Conservation (phyloP, 2,888 invertebrate species). For the Drosophila gaucha region DNA sequence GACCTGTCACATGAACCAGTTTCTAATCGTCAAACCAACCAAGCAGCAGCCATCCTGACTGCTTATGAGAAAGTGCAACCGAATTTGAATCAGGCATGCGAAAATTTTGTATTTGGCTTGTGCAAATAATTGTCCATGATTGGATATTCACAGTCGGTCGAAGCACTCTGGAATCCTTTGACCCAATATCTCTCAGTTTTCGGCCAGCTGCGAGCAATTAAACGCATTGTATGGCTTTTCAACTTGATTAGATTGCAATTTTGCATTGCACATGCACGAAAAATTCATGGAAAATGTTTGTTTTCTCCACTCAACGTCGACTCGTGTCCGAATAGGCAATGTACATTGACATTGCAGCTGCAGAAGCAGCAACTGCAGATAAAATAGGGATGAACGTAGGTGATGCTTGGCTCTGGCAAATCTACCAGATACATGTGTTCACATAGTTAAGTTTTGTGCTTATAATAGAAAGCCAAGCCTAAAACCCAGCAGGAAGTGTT, state of each 20-base stretch:
- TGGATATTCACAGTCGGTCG: conserved; percentile 13
- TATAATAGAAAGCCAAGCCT: conserved; percentile 39
- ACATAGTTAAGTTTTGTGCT: conserved; percentile 13
- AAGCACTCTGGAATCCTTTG: conserved; percentile 33
- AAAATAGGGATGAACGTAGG: not conserved
- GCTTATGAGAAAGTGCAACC: conserved; percentile 21
- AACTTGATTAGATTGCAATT: conserved; percentile 60
- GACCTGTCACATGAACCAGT: conserved; percentile 22
- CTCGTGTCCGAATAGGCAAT: conserved; percentile 11
- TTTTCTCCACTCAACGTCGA: not conserved
- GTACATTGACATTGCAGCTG: conserved; percentile 12
- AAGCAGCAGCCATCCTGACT: conserved; percentile 1
- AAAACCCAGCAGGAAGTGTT: conserved; percentile 58
- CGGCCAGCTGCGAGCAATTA: conserved; percentile 55
- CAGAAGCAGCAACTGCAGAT: conserved; percentile 6
- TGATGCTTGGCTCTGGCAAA: conserved; percentile 5
- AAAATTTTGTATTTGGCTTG: conserved; percentile 34
- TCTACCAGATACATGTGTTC: conserved; percentile 8
- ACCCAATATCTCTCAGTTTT: conserved; percentile 17
- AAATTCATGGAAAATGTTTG: conserved; percentile 27
- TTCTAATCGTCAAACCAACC: not conserved
- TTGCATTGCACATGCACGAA: conserved; percentile 30
- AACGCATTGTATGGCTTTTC: conserved; percentile 56
- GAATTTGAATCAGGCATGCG: conserved; percentile 20
- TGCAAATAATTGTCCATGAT: conserved; percentile 50